Base-by-base conservation (phyloP, 2,113 vertebrate genomes). In the Neodon shergylaensis region DNA sequence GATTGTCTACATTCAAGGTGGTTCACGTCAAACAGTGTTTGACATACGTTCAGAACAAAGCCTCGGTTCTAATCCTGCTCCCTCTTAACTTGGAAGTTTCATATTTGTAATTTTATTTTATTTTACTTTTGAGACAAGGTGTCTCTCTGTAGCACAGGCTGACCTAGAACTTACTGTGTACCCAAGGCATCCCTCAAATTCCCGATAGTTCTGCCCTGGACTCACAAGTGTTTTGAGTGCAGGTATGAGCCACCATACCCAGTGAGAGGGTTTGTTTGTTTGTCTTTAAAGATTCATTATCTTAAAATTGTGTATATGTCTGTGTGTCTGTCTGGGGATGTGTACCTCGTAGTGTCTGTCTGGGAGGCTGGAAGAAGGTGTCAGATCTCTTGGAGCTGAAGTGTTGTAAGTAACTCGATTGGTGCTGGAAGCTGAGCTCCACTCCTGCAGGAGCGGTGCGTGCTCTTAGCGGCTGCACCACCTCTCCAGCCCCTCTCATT, bases 71-170 rank as follows among this genome's bases (percentile, higher is more conserved):
- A 78, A 78, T 90, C 9, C 42, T 94, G 54, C 81, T 95, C 21
- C 5, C 85, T 88, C 36, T 91, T 96, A 82, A 81, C 28, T 66
- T 90, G 42, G 33, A 95, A 84, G 33, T 95, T 95, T 96, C 42
- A 88, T 6, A 36, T 66, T 92, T 87, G 26, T 86, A 36, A 19
- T 36, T 85, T 68, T 36, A 22, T 22, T 68, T 68, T 22, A 36
- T n/a, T 70, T 87, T 52, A 49, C 44, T 85, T 85, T 65, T 13
- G 42, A 85, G 42, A 47, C 28, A 66, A 36, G 61, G 42, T 66
- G 26, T 85, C 26, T 26, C 19, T 22, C 39, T 31, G 28, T 36
- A 85, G 61, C 63, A 66, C 10, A 85, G 42, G 21, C 44, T 86
- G 65, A 33, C 28, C 28, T 16, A 36, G 65, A 68, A n/a, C 33